These are phyloP conservation scores for Acromyrmex charruanus DNA, from an alignment of 1,140 invertebrate species.

Conservation along the genomic window DNA sequence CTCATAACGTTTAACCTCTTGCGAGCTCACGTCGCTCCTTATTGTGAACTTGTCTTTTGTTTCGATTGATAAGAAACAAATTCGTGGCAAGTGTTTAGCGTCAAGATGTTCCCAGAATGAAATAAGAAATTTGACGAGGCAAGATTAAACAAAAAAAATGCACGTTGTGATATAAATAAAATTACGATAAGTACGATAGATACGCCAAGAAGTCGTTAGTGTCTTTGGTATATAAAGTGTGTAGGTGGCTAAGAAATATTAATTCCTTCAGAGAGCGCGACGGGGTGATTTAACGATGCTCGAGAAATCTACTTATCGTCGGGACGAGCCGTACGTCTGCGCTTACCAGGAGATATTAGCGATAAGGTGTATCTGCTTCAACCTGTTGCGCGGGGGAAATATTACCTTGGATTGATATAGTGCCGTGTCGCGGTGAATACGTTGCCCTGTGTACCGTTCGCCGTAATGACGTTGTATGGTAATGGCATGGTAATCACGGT, in stretches of 20 bases:
- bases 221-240: slow-evolving; percentile 32
- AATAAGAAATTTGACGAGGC: background rate
- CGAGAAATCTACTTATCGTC: slow-evolving; percentile 72
- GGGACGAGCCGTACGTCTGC: slow-evolving; percentile 52
- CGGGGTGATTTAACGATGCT: slow-evolving; percentile 70
- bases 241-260: slow-evolving; percentile 59
- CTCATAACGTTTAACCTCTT: slow-evolving; percentile 73
- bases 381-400: slow-evolving; percentile 68
- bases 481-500: slow-evolving; percentile 74
- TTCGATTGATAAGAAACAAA: slow-evolving; percentile 34
- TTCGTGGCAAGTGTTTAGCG: slow-evolving; percentile 37
- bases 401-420: slow-evolving; percentile 76
- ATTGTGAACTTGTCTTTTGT: slow-evolving; percentile 8
- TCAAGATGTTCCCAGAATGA: background rate
- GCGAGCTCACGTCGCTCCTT: slow-evolving; percentile 48
- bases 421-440: slow-evolving; percentile 71
- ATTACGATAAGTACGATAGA: slow-evolving; percentile 38
- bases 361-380: slow-evolving; percentile 74
- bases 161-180: slow-evolving; percentile 37
- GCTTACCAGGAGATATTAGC: slow-evolving; percentile 72
- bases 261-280: slow-evolving; percentile 49
- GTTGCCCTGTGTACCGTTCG: slow-evolving; percentile 73
- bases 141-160: background rate
- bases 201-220: slow-evolving; percentile 42
- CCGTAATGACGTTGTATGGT: slow-evolving; percentile 75